Conservation (phyloP, 2,888 invertebrate genomes). For the Drosophila mimetica region DNA sequence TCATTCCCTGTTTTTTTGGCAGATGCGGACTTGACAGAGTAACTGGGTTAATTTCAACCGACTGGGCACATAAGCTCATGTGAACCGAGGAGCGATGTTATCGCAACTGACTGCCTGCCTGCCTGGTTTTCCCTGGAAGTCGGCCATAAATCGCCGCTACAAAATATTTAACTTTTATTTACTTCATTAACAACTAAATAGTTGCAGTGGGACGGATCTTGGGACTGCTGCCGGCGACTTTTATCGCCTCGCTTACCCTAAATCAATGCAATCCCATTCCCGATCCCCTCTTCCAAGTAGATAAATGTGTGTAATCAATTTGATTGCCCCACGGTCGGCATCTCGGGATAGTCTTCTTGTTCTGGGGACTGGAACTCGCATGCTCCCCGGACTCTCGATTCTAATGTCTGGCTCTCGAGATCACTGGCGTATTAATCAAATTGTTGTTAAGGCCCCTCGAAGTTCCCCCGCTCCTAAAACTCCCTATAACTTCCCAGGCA, state of each 20-base stretch:
- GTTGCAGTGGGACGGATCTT: constrained; percentile 46
- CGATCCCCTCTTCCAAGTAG: constrained; percentile 34
- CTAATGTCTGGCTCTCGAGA: constrained; percentile 53
- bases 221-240: constrained; percentile 57
- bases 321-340: constrained; percentile 58
- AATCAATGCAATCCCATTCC: constrained; percentile 63
- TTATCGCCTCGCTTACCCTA: constrained; percentile 68
- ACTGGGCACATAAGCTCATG: constrained; percentile 14
- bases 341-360: constrained; percentile 4
- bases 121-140: constrained; percentile 59
- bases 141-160: constrained; percentile 46
- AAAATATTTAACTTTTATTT: constrained; percentile 67
- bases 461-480: neutral
- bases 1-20: neutral
- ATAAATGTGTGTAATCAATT: constrained; percentile 81
- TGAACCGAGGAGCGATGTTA: constrained; percentile 31
- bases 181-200: constrained; percentile 78
- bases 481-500: constrained; percentile 15
- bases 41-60: constrained; percentile 69
- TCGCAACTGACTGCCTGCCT: constrained; percentile 5
- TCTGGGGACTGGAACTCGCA: constrained; percentile 1
- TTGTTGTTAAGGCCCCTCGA: constrained; percentile 54
- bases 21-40: constrained; percentile 11
- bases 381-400: constrained; percentile 52
- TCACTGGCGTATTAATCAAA: constrained; percentile 69